Conservation (phyloP, 1,140 invertebrate species). For the Grapholita molesta region DNA sequence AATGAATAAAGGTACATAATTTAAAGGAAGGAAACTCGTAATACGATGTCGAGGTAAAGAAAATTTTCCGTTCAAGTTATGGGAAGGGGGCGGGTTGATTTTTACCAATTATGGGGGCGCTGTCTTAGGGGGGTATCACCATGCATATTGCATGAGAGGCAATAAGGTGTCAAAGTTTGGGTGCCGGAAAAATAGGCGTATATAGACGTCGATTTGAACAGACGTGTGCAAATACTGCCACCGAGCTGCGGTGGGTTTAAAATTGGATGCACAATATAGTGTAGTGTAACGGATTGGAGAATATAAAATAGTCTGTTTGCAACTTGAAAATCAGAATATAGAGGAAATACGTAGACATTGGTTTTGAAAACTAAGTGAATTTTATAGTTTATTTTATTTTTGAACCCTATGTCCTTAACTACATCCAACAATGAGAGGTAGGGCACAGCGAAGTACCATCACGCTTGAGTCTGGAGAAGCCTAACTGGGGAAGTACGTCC, state of each 20-base stretch:
- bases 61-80: conserved; percentile 21
- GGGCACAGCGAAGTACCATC: too few species aligned
- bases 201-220: conserved; percentile 1
- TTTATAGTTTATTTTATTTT: too few species aligned
- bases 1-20: too few species aligned
- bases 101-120: conserved; percentile 49
- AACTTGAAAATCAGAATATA: background rate
- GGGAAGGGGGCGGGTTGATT: conserved; percentile 30
- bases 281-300: conserved; percentile 20
- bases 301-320: conserved; percentile 40
- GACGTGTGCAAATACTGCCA: conserved; percentile 4
- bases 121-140: conserved; percentile 44
- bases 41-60: background rate
- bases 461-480: too few species aligned
- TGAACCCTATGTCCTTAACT: too few species aligned
- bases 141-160: conserved; percentile 68
- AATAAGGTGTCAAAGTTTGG: conserved; percentile 64
- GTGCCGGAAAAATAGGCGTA: conserved; percentile 31
- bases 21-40: background rate
- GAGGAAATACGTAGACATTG: background rate
- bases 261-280: conserved; percentile 47
- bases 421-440: too few species aligned
- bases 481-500: too few species aligned
- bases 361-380: too few species aligned
- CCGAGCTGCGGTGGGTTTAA: conserved; percentile 16